Conservation (phyloP, 2,113 vertebrate genomes). For the Alouatta palliata region DNA sequence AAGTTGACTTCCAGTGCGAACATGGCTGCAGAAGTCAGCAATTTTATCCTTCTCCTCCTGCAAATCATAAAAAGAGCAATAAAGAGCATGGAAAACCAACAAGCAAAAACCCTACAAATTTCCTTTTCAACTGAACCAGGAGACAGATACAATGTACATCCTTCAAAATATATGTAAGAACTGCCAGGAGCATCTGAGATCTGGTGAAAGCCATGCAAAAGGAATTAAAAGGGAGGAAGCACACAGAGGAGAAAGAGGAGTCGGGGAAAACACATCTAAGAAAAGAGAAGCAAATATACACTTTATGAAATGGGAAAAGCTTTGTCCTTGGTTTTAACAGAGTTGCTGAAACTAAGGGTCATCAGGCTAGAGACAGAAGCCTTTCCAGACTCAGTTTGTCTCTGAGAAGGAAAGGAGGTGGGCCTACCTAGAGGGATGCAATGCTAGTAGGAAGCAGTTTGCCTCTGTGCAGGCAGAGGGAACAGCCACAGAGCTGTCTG, state of each 20-base stretch:
- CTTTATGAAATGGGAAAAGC: neutral
- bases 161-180: neutral
- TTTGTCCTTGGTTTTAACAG: neutral
- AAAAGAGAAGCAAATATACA: neutral
- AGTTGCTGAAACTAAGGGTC: neutral
- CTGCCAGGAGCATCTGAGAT: neutral
- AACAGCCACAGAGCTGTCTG: neutral
- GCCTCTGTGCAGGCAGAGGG: neutral
- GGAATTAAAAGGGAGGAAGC: neutral
- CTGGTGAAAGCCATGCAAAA: neutral
- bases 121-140: neutral
- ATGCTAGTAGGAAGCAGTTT: neutral
- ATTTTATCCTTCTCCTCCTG: neutral
- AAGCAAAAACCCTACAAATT: neutral
- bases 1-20: conserved; percentile 1
- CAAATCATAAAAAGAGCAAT: conserved; percentile 4
- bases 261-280: neutral
- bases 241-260: neutral
- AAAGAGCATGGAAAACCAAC: neutral
- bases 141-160: neutral
- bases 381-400: neutral
- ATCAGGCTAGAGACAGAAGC: neutral
- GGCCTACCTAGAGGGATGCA: neutral
- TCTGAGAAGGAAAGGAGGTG: neutral
- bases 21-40: conserved; percentile 10